A percentile compares a stretch with the other conserved stretches of the same genome.
Conservation (phyloP, 2,888 invertebrate genomes). For the Craniophora ligustri region DNA sequence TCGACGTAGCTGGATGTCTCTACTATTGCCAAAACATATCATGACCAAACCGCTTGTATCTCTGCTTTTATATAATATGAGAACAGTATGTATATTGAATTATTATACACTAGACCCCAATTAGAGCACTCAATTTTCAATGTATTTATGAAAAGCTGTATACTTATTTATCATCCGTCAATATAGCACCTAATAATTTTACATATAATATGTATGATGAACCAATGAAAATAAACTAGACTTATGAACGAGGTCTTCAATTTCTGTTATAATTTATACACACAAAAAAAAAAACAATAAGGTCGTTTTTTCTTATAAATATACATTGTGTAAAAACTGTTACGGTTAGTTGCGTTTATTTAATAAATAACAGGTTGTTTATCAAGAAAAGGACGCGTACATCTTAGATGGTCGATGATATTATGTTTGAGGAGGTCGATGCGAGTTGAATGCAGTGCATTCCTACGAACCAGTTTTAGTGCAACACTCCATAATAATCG, state of each 20-base stretch:
- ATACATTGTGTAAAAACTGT: slow-evolving; percentile 10
- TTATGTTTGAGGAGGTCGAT: slow-evolving; percentile 58
- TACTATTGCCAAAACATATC: slow-evolving; percentile 15
- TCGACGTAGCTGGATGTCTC: slow-evolving; percentile 18
- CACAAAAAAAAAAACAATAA: no score
- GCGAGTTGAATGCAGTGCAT: slow-evolving; percentile 66
- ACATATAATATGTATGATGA: no score
- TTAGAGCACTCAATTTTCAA: no score
- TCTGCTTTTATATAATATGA: background rate
- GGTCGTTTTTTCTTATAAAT: no score
- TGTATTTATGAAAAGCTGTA: no score
- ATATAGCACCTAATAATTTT: no score
- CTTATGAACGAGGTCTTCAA: no score
- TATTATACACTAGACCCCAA: no score
- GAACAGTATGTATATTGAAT: no score
- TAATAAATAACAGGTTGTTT: slow-evolving; percentile 60
- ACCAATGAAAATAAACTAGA: no score
- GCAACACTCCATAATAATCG: slow-evolving; percentile 47
- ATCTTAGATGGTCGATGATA: slow-evolving; percentile 62
- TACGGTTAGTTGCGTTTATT: slow-evolving; percentile 20
- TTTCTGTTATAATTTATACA: no score
- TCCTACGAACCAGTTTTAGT: slow-evolving; percentile 80
- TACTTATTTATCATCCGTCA: no score
- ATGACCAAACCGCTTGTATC: background rate
- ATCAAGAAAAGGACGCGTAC: slow-evolving; percentile 52